Evolutionary conservation across 1,140 invertebrate genomes (phyloP), one percentile per base, ranked within the genome.

Genomic region (Pseudomyrmex gracilis): DNA sequence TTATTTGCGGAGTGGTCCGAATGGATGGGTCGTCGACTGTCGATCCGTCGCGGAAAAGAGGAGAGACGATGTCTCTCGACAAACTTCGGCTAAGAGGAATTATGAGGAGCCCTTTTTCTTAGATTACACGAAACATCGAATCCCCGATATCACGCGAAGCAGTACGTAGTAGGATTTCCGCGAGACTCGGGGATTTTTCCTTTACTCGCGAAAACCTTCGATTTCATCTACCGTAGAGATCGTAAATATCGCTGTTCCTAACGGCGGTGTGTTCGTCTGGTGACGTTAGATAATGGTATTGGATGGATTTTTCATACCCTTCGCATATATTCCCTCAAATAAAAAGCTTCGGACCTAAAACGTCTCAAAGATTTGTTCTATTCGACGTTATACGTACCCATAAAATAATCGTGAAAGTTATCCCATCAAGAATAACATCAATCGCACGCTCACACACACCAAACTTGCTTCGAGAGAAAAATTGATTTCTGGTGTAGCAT

Each of bases 1-100:
- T 91, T 91, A 91, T 92, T 91, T 90, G 87, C 88, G 83, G 82
- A 91, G 87, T 87, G 89, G 73, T 71, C 85, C 63, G 71, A 90
- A 91, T 89, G 73, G 88, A 90, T 84, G 82, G 74, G 51, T 55
- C 78, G 71, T 73, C 82, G 78, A 70, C 63, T 68, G 83, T 86
- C 83, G 83, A 86, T 87, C 53, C 85, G 64, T 85, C 87, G 70
- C 24, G 51, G 77, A 43, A 60, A 51, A 17, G 24, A 60, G 51
- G 20, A 53, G 20, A 53, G 22, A 55, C 53, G 67, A 2, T n/a
- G n/a, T n/a, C n/a, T 34, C 34, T 15, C 71, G 70, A 57, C 49
- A 34, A 73, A 76, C 57, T 67, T 87, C 13, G 58, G 49, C 68
- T 8, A 34, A 34, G 22, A 83, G 55, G 61, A 85, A 87, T 87